Evolutionary conservation across 2,888 invertebrate genomes (phyloP), one percentile per base, ranked within the genome.

Genomic region (Mesorhabditis sp.): DNA sequence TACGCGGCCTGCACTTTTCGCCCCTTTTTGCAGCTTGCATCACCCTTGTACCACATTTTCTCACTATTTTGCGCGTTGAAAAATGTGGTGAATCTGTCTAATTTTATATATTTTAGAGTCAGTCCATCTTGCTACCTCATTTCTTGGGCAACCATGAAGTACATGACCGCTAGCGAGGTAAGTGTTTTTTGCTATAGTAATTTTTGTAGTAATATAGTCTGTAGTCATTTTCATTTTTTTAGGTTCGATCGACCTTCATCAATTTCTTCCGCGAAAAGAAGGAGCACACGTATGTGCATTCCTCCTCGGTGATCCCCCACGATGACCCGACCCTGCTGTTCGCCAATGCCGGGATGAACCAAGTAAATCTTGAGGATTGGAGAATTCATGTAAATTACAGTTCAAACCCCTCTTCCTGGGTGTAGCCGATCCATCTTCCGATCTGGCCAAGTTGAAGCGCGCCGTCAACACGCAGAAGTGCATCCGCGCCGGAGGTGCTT

Each of bases 341-440:
- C 88, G 90, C 97, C 67, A 99, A 99, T 90, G 97, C 98, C 76
- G 98, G 95, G 68, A 99, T 99, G 98, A 97, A 97, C 87, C 97
- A 97, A 88, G 91, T 90, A 85, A 28, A 1, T 28, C 28, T 28
- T 28, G 28, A 28, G 28, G 28, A 28, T 28, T 28, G 28, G 28
- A 28, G 28, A 28, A 1, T 28, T 28, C 28, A 28, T 28, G 28
- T 28, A 28, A 28, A 28, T 28, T 87, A 69, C 83, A 91, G 90
- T 99, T 93, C 87, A 99, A 99, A 87, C 96, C 97, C 0, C 93
- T 98, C 80, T 99, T 99, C 88, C 89, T 97, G 84, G 98, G 97
- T 58, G 92, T 92, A 2, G 94, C 92, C 0, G 96, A 97, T 88
- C 97, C 97, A 1, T 94, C 93, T 86, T 94, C 94, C 86, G 95